Evolutionary conservation across 2,113 vertebrate genomes (phyloP), one percentile per base, ranked within the genome.

Genomic region (Aspidoscelis tigris): DNA sequence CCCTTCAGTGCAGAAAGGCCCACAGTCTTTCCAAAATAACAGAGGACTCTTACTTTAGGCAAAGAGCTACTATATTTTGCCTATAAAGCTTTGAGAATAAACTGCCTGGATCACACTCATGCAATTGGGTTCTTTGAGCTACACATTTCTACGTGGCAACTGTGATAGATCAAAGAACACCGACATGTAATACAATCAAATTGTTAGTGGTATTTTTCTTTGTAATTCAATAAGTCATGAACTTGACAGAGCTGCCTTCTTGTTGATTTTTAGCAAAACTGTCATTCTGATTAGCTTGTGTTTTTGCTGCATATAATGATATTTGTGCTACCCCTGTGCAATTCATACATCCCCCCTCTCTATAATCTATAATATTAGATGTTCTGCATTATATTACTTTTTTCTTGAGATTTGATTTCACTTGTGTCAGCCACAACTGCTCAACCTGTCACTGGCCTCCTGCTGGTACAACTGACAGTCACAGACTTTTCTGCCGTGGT

Each of bases 391-490:
- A 84, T 0, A 0, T 81, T 84, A 6, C 78, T 92, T 89, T 79
- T 33, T 92, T 68, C 72, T 69, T 43, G 65, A 89, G 86, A 81
- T 91, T 87, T 86, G 81, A 90, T 84, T 90, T 85, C 78, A 81
- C 71, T 75, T 53, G 79, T 94, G 89, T 92, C 93, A 93, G 87
- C 89, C 86, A 72, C 61, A 33, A 6, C 41, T 9, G 76, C 73
- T 90, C 85, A 90, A 89, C 88, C 85, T 92, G 86, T 84, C 93
- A 84, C 78, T 21, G 84, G 72, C 82, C 69, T 91, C 87, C 92
- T 90, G 88, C 91, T 89, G 91, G 81, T 80, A 87, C 83, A 82
- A 91, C 84, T 89, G 88, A 93, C 84, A 89, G 72, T 0, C 5
- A 69, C 80, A 87, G 80, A 69, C 78, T 84, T 1, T 0, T 82